A percentile compares a stretch with the other conserved stretches of the same genome.
phyloP scores from a whole-genome alignment of 2,113 vertebrate species.

The Megalops atlanticus region DNA sequence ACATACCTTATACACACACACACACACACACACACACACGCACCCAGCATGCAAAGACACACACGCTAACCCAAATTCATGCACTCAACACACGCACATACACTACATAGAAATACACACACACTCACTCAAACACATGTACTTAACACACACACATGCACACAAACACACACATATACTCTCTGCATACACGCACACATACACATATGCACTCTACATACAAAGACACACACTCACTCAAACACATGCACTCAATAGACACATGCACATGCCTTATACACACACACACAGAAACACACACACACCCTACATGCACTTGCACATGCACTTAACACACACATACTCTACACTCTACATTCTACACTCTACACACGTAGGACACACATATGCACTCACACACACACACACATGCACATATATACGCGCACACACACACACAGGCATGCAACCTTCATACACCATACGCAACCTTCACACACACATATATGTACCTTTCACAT shows the following conservation, averaged over 20 bases:
- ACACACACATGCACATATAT: slow-evolving; percentile 11
- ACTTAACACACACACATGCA: neutral
- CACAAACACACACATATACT: neutral
- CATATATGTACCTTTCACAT: neutral
- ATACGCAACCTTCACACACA: slow-evolving; percentile 18
- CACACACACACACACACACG: no score
- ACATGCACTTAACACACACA: slow-evolving; percentile 11
- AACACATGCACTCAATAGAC: neutral
- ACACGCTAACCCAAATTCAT: neutral
- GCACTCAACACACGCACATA: neutral
- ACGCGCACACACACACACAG: neutral
- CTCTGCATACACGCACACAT: neutral
- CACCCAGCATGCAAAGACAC: no score
- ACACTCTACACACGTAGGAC: neutral
- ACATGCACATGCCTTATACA: neutral
- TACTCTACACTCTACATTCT: neutral
- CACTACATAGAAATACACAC: no score
- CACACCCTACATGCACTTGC: neutral
- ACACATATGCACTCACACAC: slow-evolving; percentile 6
- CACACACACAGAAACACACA: slow-evolving; percentile 6
- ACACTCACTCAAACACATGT: neutral
- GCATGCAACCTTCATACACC: neutral
- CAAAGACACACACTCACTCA: neutral
- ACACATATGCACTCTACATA: slow-evolving; percentile 6
- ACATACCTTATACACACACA: no score